These are phyloP conservation scores for Drosophila cardini DNA, from an alignment of 1,140 invertebrate species.

Conservation along the genomic window DNA sequence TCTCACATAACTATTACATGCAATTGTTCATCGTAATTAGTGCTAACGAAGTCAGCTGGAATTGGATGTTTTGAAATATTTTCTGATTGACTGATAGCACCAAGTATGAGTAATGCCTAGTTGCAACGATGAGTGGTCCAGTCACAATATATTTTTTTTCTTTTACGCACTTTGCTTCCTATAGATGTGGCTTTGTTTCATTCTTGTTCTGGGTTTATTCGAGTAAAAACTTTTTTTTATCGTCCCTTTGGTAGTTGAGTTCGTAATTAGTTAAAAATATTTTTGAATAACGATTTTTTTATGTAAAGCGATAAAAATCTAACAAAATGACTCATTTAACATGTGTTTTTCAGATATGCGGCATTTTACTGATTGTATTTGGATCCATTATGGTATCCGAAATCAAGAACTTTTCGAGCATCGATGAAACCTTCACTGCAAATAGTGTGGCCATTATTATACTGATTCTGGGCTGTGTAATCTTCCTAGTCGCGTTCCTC, in stretches of 20 bases:
- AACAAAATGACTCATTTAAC: neutral
- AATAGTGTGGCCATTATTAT: conserved; percentile 87
- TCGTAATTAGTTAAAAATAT: too few relatives aligned
- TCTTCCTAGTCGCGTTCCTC: conserved; percentile 92
- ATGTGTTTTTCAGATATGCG: conserved; percentile 86
- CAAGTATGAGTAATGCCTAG: conserved; percentile 48
- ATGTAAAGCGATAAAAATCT: neutral
- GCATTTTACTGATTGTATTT: conserved; percentile 87
- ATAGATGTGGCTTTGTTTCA: neutral
- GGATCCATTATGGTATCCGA: conserved; percentile 87
- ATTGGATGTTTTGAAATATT: conserved; percentile 55
- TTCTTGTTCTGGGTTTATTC: too few relatives aligned
- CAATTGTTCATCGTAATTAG: conserved; percentile 59
- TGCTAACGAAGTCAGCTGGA: conserved; percentile 53
- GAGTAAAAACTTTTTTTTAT: too few relatives aligned
- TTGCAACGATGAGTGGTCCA: conserved; percentile 29
- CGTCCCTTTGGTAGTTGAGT: too few relatives aligned
- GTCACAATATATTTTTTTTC: neutral
- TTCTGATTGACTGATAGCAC: conserved; percentile 23
- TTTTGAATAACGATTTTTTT: neutral
- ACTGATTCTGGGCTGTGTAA: conserved; percentile 89
- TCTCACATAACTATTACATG: conserved; percentile 52
- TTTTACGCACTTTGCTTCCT: neutral
- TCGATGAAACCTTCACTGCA: conserved; percentile 85
- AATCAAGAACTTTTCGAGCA: conserved; percentile 85